Base-by-base conservation (phyloP, 2,113 vertebrate genomes). In the Nothocercus nigrocapillus region DNA sequence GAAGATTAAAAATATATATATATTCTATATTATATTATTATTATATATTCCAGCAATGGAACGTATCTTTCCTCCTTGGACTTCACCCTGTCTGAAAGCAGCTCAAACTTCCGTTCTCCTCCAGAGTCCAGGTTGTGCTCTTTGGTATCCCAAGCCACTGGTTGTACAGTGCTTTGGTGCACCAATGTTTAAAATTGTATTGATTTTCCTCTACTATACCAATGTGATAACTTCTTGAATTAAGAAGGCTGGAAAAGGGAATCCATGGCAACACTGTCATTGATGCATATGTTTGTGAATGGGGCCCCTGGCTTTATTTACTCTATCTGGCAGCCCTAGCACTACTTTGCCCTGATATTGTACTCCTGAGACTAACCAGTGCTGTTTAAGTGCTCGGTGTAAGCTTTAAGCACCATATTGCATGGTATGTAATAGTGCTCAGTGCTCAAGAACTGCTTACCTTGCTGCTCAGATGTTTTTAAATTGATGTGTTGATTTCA, bases 21-120 rank as follows among this genome's bases (percentile, higher is more conserved):
- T 49, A 58, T 36, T 36, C 36, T 8, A 36, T 36, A 36, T 36
- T 36, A 36, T 36, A 36, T 36, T 36, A 36, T 36, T 36, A 36
- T 36, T 36, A 36, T 18, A 32, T 58, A 32, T 18, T 58, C 28
- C 54, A 58, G 30, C 15, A 10, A 13, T 1, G 0, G 0, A 5
- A 25, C 7, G 2, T 13, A 2, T 36, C 76, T 94, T 75, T 84
- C 34, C 28, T 61, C 66, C 44, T 59, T 34, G 27, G 27, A 28
- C 10, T 68, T 22, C 30, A 42, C 18, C 44, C 73, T 40, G 38
- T 32, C 53, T 69, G 30, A 28, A 81, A 82, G 15, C 8, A 32
- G 2, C 16, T 73, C 27, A 25, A 67, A 13, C 36, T 32, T 18
- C 32, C 42, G 15, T 82, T 83, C 28, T 51, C 25, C 54, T n/a